These are phyloP conservation scores for Galagoides demidoff DNA, from an alignment of 2,797 vertebrate genomes.

Conservation along the genomic window DNA sequence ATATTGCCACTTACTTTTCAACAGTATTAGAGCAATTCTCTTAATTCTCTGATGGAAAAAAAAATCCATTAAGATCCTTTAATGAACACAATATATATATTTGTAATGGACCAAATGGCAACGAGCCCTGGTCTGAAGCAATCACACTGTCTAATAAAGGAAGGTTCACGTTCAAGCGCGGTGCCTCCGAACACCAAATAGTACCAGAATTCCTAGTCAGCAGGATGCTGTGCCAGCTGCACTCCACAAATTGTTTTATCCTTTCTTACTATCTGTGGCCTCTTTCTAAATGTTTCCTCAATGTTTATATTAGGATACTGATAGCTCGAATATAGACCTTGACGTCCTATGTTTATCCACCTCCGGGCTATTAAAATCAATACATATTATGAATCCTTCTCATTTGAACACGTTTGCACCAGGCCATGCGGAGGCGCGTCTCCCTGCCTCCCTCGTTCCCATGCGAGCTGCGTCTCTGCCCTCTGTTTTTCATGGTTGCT, in stretches of 20 bases:
- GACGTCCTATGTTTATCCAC: background rate
- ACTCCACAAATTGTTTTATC: slow-evolving; percentile 45
- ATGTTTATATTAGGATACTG: background rate
- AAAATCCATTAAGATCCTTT: slow-evolving; percentile 57
- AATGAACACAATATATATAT: slow-evolving; percentile 73
- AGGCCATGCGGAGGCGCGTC: background rate
- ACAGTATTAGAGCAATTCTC: slow-evolving; percentile 65
- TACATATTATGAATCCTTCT: background rate
- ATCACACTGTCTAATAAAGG: slow-evolving; percentile 33
- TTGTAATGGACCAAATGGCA: slow-evolving; percentile 74
- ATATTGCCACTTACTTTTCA: slow-evolving; percentile 53
- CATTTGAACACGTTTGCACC: background rate
- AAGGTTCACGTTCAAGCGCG: background rate
- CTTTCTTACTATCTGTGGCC: slow-evolving; percentile 1
- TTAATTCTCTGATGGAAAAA: slow-evolving; percentile 65
- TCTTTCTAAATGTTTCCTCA: slow-evolving; percentile 15
- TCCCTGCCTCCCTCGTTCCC: background rate
- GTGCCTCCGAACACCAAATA: background rate
- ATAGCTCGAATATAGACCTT: background rate
- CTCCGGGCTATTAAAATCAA: background rate
- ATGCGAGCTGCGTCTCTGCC: background rate
- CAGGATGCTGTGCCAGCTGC: slow-evolving; percentile 56
- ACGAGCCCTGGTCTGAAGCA: slow-evolving; percentile 60
- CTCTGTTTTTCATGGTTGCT: slow-evolving; percentile 57
- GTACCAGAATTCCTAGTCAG: slow-evolving; percentile 63